phyloP scores from a whole-genome alignment of 1,140 invertebrate genomes.

The Nomia melanderi region DNA sequence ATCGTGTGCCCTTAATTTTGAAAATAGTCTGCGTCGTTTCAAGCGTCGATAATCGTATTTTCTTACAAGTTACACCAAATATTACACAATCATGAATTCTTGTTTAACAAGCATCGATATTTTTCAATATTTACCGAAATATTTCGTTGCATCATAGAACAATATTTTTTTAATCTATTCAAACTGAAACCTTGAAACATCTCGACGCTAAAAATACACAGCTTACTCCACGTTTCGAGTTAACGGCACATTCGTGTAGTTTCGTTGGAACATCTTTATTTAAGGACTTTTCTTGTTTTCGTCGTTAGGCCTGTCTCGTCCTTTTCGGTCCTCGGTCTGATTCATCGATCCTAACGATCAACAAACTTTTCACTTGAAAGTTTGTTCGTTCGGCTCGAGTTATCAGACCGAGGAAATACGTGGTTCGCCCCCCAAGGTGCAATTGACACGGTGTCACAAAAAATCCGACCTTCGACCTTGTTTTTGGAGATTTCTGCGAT shows the following conservation, averaged over 20 bases:
- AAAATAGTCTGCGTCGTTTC: too few relatives aligned
- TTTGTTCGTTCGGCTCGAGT: constrained; percentile 82
- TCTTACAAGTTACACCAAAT: too few relatives aligned
- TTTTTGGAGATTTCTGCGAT: constrained; percentile 61
- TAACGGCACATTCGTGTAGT: background rate
- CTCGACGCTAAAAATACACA: too few relatives aligned
- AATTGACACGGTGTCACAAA: constrained; percentile 7
- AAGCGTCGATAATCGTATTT: too few relatives aligned
- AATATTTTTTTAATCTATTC: too few relatives aligned
- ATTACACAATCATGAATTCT: too few relatives aligned
- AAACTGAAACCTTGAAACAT: too few relatives aligned
- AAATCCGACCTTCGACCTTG: constrained; percentile 17
- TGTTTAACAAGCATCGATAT: too few relatives aligned
- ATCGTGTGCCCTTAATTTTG: too few relatives aligned
- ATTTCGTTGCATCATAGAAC: too few relatives aligned
- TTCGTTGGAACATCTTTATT: background rate
- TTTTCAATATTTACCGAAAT: too few relatives aligned
- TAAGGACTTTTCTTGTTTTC: background rate
- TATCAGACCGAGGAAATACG: constrained; percentile 70
- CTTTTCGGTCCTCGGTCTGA: constrained; percentile 66
- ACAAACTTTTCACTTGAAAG: constrained; percentile 79
- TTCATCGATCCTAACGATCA: constrained; percentile 80
- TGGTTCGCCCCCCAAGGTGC: constrained; percentile 19
- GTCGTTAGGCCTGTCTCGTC: background rate
- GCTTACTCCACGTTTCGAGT: too few relatives aligned